Percentiles rank a stretch among this genome's conserved stretches.
Evolutionary conservation across 2,113 vertebrate genomes (phyloP).

Genomic region (Echinops telfairi): DNA sequence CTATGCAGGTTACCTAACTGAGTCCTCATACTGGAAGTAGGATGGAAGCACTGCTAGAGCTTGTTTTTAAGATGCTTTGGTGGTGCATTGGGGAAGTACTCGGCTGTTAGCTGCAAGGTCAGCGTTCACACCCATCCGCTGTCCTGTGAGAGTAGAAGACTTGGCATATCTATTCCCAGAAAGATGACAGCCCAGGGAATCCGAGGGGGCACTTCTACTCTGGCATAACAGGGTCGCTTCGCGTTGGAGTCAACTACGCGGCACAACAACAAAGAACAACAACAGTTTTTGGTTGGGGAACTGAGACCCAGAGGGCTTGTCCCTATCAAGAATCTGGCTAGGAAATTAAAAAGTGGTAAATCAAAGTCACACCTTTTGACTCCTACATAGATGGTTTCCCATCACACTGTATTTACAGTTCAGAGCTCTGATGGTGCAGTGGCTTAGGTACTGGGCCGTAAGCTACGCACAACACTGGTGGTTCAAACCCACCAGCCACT

Average conservation of each 20-base stretch:
- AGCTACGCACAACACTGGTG: no score
- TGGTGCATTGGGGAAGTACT: background rate
- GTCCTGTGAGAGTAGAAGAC: background rate
- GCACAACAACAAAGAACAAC: background rate
- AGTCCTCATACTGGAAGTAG: background rate
- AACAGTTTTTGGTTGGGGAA: background rate
- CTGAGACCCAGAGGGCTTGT: background rate
- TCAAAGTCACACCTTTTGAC: background rate
- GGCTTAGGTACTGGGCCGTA: no score
- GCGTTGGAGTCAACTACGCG: background rate
- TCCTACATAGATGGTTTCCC: background rate
- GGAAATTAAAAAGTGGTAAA: background rate
- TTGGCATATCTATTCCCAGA: background rate
- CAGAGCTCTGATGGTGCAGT: no score
- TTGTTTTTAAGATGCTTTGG: background rate
- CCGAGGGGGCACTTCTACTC: background rate
- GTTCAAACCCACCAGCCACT: no score
- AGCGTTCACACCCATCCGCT: background rate
- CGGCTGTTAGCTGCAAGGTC: background rate
- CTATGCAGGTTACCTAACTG: background rate
- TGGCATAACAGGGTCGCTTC: background rate
- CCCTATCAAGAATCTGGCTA: background rate
- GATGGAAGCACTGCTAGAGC: background rate
- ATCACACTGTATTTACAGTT: background rate
- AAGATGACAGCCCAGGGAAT: background rate